Evolutionary conservation across 2,888 invertebrate genomes (phyloP), one percentile per base, ranked within the genome.

Genomic region (Drosophila nr. perissopoda): DNA sequence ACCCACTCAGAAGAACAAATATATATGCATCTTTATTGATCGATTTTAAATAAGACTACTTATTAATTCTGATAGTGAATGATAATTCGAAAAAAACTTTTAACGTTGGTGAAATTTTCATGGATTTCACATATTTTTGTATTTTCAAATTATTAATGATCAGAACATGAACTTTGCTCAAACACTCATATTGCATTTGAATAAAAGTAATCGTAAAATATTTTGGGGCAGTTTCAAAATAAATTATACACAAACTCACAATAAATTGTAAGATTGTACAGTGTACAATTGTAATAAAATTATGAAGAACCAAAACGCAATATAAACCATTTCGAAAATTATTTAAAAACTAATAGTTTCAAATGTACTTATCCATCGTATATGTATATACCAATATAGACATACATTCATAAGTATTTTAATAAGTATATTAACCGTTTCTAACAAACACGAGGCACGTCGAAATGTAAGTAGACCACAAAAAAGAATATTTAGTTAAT

Each of bases 1-100:
- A 91, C 86, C 91, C 91, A 91, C 90, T 91, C 91, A 88, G 84
- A 91, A 91, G 83, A 91, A 91, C 89, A 91, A 90, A 91, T 86
- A 82, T 83, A 83, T 83, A 82, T 91, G 78, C 52, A 90, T 87
- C 62, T 83, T 82, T 91, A 87, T 90, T 90, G 74, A 84, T 84
- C 67, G 63, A 83, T 82, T 89, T 46, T 76, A 69, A 67, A 74
- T 81, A 84, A 81, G 88, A 82, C 83, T 81, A 78, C 82, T 83
- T 90, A 76, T 69, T 86, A 87, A 82, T 73, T 83, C 60, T 57
- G 80, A 75, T 78, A 74, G 80, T 75, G 76, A 82, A 75, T 78
- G 73, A 76, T 72, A 74, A 74, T 73, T 75, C 38, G 66, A 70
- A 81, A 75, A 79, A 16, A 31, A 29, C 29, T 40, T 74, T 72